These are phyloP conservation scores for Chrysopa pallens DNA, from an alignment of 1,140 invertebrate species.

Conservation along the genomic window DNA sequence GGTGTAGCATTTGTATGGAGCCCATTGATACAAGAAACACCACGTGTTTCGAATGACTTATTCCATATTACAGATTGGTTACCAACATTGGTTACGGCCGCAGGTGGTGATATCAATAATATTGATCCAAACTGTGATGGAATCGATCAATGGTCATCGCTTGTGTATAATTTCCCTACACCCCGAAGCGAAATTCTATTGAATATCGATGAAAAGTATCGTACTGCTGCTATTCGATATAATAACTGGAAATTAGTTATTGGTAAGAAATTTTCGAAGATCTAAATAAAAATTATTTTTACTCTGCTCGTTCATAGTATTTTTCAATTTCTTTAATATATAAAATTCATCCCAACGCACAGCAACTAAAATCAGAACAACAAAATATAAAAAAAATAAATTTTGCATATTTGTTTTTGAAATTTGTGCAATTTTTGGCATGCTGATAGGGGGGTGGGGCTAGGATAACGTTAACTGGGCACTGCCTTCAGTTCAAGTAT, in stretches of 20 bases:
- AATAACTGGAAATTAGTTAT: constrained; percentile 28
- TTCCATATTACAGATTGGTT: constrained; percentile 60
- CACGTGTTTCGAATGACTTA: constrained; percentile 34
- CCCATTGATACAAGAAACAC: constrained; percentile 24
- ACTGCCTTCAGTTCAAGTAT: too few species aligned
- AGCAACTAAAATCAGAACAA: too few species aligned
- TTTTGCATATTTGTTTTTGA: too few species aligned
- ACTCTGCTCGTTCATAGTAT: too few species aligned
- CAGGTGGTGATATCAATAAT: constrained; percentile 24
- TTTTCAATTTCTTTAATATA: too few species aligned
- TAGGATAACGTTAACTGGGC: too few species aligned
- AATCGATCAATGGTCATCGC: constrained; percentile 26
- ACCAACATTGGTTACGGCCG: constrained; percentile 33
- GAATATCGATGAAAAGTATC: constrained; percentile 26
- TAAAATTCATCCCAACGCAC: too few species aligned
- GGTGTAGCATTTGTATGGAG: constrained; percentile 38
- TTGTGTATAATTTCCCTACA: constrained; percentile 24
- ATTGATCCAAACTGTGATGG: constrained; percentile 24
- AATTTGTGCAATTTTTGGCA: too few species aligned
- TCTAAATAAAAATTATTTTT: too few species aligned
- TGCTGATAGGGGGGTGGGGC: too few species aligned
- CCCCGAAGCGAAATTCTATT: constrained; percentile 22
- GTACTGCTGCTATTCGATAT: constrained; percentile 21
- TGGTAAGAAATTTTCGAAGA: constrained; percentile 20
- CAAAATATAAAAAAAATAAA: too few species aligned